A percentile compares a stretch with the other conserved stretches of the same genome.
Evolutionary conservation across 2,888 invertebrate genomes (phyloP).

Genomic region (Leptinotarsa tumamoca): DNA sequence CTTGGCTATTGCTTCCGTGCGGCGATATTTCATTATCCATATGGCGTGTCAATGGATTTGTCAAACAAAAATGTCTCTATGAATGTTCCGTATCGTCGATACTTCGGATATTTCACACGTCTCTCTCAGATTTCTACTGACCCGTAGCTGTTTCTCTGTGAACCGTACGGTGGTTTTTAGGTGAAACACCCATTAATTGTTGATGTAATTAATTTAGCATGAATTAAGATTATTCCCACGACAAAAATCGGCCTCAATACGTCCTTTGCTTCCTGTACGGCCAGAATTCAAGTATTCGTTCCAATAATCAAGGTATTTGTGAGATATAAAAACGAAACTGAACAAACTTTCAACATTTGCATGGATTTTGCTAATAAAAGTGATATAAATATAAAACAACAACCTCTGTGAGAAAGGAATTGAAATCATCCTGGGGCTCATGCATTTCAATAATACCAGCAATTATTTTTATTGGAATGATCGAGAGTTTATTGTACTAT

Average conservation of each 20-base stretch:
- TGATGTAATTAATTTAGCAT: conserved; percentile 24
- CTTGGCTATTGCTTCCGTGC: too few relatives aligned
- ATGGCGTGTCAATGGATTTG: not conserved
- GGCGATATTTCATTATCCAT: too few relatives aligned
- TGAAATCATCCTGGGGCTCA: not conserved
- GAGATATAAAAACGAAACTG: not conserved
- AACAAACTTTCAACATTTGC: too few relatives aligned
- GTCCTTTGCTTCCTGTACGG: not conserved
- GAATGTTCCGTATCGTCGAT: not conserved
- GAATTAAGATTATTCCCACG: conserved; percentile 12
- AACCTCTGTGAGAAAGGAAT: not conserved
- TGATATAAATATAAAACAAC: not conserved
- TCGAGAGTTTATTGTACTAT: conserved; percentile 11
- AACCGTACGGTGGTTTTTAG: conserved; percentile 31
- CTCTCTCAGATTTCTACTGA: conserved; percentile 23
- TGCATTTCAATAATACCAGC: not conserved
- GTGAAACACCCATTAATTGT: conserved; percentile 28
- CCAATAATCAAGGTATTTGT: not conserved
- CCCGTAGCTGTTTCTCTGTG: conserved; percentile 33
- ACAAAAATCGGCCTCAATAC: conserved; percentile 17
- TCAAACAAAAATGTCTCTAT: not conserved
- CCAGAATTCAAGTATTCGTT: not conserved
- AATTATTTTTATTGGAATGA: not conserved
- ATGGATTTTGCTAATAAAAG: too few relatives aligned
- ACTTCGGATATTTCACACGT: conserved; percentile 8